phyloP scores from a whole-genome alignment of 2,888 invertebrate genomes.

The Seira musarum region DNA sequence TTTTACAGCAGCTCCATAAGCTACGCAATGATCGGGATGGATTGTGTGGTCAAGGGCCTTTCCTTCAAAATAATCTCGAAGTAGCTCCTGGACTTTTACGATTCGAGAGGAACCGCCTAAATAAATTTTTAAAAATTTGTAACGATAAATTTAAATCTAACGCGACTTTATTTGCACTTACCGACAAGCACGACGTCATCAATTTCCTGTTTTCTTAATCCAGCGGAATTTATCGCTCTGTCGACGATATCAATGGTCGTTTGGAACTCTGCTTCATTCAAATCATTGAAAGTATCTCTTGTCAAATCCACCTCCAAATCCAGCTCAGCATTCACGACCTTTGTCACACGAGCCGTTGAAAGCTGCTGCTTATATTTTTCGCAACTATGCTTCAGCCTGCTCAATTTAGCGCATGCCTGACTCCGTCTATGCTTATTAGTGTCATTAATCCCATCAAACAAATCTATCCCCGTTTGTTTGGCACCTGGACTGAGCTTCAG shows the following conservation, averaged over 20 bases:
- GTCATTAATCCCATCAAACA: conserved; percentile 36
- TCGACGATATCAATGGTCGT: conserved; percentile 39
- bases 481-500: not conserved
- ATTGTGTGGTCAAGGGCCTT: conserved; percentile 83
- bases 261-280: conserved; percentile 26
- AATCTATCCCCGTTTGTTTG: conserved; percentile 56
- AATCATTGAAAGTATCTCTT: conserved; percentile 37
- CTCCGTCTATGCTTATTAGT: not conserved
- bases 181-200: conserved; percentile 84
- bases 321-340: conserved; percentile 29
- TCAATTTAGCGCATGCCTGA: conserved; percentile 20
- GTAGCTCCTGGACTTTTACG: conserved; percentile 83
- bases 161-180: too few relatives aligned
- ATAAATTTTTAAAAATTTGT: too few relatives aligned
- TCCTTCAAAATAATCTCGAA: conserved; percentile 84
- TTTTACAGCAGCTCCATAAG: conserved; percentile 84
- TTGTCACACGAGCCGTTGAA: conserved; percentile 4
- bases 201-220: conserved; percentile 23
- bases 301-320: conserved; percentile 37
- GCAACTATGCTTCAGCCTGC: conserved; percentile 42
- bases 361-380: conserved; percentile 46
- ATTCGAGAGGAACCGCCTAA: conserved; percentile 87
- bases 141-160: too few relatives aligned
- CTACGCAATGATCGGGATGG: conserved; percentile 87
- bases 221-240: conserved; percentile 10